Evolutionary conservation across 2,888 invertebrate genomes (phyloP).

Genomic region (Incurvaria masculella): DNA sequence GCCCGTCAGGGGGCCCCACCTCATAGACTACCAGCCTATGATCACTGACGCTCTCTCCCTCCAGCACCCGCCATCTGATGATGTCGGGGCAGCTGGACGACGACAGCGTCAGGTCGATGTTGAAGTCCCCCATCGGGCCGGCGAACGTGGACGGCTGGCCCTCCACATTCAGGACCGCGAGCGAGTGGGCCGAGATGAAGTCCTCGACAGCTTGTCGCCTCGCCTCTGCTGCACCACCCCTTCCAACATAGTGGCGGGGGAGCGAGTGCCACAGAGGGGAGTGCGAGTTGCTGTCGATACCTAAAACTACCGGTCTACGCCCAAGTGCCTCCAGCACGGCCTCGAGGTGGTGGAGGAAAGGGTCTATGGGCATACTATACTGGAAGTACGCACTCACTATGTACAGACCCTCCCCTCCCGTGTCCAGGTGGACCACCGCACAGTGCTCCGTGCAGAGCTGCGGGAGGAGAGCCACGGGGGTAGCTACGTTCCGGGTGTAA

Average conservation of each 20-base stretch:
- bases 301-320: constrained; percentile 9
- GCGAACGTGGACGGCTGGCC: not conserved
- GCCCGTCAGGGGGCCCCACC: no score
- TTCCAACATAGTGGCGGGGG: constrained; percentile 4
- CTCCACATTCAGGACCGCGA: not conserved
- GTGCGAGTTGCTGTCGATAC: constrained; percentile 19
- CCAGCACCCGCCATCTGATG: no score
- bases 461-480: constrained; percentile 2
- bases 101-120: no score
- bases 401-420: not conserved
- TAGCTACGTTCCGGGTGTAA: constrained; percentile 2
- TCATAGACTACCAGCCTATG: no score
- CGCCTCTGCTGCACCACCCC: constrained; percentile 2
- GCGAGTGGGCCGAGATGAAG: no score
- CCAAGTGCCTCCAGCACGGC: constrained; percentile 7
- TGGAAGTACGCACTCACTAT: constrained; percentile 13
- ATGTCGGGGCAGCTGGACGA: no score
- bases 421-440: constrained; percentile 1
- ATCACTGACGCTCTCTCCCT: no score
- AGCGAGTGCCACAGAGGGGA: constrained; percentile 18
- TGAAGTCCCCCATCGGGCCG: no score
- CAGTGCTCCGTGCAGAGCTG: constrained; percentile 5
- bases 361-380: constrained; percentile 7
- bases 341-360: constrained; percentile 10
- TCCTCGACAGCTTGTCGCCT: no score